A percentile compares a stretch with the other conserved stretches of the same genome.
Evolutionary conservation across 2,113 vertebrate genomes (phyloP).

Genomic region (Heterotis niloticus): DNA sequence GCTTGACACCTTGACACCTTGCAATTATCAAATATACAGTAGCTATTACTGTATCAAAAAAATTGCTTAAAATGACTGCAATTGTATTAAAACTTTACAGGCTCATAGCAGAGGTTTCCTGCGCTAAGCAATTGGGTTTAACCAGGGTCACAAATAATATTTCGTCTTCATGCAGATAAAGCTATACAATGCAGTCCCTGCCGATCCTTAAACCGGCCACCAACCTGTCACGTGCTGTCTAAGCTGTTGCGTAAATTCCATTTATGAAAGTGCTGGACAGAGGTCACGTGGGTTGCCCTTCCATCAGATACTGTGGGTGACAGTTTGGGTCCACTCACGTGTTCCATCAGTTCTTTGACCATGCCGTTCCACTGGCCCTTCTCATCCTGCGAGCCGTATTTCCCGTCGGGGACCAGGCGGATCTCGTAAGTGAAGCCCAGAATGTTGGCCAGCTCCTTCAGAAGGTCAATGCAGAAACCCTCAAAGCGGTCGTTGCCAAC

Average conservation of each 20-base stretch:
- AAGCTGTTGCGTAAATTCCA: not conserved
- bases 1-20: too few species aligned
- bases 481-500: constrained; percentile 94
- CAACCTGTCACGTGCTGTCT: not conserved
- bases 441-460: constrained; percentile 86
- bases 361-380: constrained; percentile 99
- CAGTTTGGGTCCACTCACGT: constrained; percentile 72
- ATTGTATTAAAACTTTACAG: too few species aligned
- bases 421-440: constrained; percentile 94
- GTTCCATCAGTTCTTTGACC: constrained; percentile 94
- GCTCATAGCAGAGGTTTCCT: too few species aligned
- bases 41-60: too few species aligned
- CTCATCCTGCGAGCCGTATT: constrained; percentile 92
- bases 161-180: not conserved
- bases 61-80: too few species aligned
- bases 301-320: too few species aligned
- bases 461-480: constrained; percentile 95
- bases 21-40: too few species aligned
- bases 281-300: not conserved
- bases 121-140: too few species aligned
- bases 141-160: not conserved
- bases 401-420: constrained; percentile 88
- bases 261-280: not conserved
- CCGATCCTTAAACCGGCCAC: too few species aligned
- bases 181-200: not conserved